phyloP scores from a whole-genome alignment of 2,113 vertebrate species.

The Varanus komodoensis region DNA sequence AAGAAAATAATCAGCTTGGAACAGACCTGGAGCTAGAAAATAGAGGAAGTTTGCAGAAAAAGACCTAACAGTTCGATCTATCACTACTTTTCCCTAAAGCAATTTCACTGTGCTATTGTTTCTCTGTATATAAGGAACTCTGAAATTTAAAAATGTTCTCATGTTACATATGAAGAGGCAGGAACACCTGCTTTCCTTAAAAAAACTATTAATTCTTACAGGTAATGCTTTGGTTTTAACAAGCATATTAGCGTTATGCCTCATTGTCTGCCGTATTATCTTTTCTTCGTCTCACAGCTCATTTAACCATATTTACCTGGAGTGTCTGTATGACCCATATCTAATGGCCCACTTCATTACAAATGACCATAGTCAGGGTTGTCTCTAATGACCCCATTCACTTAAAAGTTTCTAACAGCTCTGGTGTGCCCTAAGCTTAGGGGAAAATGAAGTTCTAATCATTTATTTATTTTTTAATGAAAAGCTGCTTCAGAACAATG shows the following conservation, averaged over 20 bases:
- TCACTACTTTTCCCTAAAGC: neutral
- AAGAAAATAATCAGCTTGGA: no score
- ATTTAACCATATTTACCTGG: conserved; percentile 36
- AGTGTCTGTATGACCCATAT: conserved; percentile 17
- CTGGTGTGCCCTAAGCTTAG: neutral
- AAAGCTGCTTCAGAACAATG: neutral
- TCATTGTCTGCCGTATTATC: conserved; percentile 24
- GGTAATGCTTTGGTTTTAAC: conserved; percentile 8
- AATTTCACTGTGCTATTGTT: neutral
- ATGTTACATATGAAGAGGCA: neutral
- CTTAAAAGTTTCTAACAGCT: neutral
- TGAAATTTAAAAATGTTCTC: neutral
- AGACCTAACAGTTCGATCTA: no score
- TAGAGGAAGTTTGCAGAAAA: no score
- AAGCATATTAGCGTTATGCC: conserved; percentile 27
- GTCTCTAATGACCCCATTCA: conserved; percentile 4
- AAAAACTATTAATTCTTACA: conserved; percentile 1
- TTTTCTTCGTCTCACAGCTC: conserved; percentile 15
- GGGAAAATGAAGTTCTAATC: neutral
- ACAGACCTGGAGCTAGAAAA: no score
- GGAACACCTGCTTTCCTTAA: neutral
- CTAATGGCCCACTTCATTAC: conserved; percentile 18
- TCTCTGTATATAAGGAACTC: neutral
- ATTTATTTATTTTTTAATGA: neutral
- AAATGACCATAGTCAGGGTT: conserved; percentile 15